Evolutionary conservation across 2,888 invertebrate genomes (phyloP), one percentile per base, ranked within the genome.

Genomic region (Apodemia duryi): DNA sequence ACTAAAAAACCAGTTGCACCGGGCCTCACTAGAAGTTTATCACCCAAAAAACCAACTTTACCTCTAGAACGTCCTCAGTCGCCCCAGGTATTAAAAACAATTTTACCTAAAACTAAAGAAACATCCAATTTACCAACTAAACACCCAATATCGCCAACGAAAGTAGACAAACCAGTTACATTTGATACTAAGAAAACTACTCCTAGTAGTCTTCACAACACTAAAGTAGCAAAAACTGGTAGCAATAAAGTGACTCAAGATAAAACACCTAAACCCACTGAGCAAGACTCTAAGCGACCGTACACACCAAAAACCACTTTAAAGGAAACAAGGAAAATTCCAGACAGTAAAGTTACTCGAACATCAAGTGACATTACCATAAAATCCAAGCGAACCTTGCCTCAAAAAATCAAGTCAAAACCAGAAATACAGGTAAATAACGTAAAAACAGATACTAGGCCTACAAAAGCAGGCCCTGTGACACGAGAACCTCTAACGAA

Each of bases 361-460:
- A 93, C 94, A 32, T 82, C 89, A 5, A 94, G 94, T 75, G 94
- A 94, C 66, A 90, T 90, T 65, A 79, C 91, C n/a, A 88, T 93
- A 9, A 94, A 93, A 78, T 78, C 87, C 1, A 86, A 88, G 70
- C 88, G 89, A 73, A 74, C 73, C 69, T 79, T 86, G 1, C 91
- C 93, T 6, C 86, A 88, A 69, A 81, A 88, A 76, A 82, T 88
- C 65, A 91, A 84, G 71, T 90, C 92, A 0, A 92, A 91, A 70
- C 92, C 92, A 49, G 92, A 92, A 80, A 91, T 92, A 69, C 86
- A 88, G 75, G 82, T 91, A 0, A 86, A 81, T 70, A 86, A 88
- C 64, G 74, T 84, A 65, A 81, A 85, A 6, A 73, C 78, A 3
- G 73, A 75, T 10, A 70, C 75, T 29, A 87, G 82, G 75, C 74